Base-by-base conservation (phyloP, 2,113 vertebrate genomes). In the Proterorhinus semilunaris region DNA sequence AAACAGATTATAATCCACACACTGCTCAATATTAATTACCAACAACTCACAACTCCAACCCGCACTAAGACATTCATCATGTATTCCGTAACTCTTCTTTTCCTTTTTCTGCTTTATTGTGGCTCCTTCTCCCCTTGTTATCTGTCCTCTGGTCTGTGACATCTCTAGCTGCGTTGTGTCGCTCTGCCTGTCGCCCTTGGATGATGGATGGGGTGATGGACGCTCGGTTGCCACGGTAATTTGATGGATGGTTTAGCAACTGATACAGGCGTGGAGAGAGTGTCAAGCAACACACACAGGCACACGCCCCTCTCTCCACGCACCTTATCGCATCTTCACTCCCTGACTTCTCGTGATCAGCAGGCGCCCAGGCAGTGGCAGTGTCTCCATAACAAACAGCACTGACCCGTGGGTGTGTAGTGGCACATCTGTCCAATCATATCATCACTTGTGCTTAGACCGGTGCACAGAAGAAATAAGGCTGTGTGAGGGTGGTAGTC, bases 161-260 rank as follows among this genome's bases (percentile, higher is more conserved):
- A 69, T 80, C 83, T 67, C 82, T 83, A 15, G 27, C 69, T 21
- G 71, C 76, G 52, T 74, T 82, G 67, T 62, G 68, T 74, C 69
- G 75, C 81, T 83, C 75, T 54, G 75, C 83, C 83, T 84, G 79
- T 84, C 79, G 76, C 78, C 87, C 85, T 83, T 80, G 83, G 80
- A 88, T 90, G 89, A 90, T 86, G 86, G 86, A 89, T 88, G 82
- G 66, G 83, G 61, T 58, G 81, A 86, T 59, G 78, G 84, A 79
- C 58, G 82, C 83, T 84, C 16, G 68, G 87, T 81, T 86, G 87
- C 84, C 74, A 78, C 77, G 43, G 81, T 81, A 86, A 89, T 90
- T 84, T 90, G 89, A 90, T 88, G 81, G 89, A 89, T 89, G 87
- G 84, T 83, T 88, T 86, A 87, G 82, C 74, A 85, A 80, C 66